These are phyloP conservation scores for Heteromurus nitidus DNA, from an alignment of 2,888 invertebrate genomes.

Conservation along the genomic window DNA sequence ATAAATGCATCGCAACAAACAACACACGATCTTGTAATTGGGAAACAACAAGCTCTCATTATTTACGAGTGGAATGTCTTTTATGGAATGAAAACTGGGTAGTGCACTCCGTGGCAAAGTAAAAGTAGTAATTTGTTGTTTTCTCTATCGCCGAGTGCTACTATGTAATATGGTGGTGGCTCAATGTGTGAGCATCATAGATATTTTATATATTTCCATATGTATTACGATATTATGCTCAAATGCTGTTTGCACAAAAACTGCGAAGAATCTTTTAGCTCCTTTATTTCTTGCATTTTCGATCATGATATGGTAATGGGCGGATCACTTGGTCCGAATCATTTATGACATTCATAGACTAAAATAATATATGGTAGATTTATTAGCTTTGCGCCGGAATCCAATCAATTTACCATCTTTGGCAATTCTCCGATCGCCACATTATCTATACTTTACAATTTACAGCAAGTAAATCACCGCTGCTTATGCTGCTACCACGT, in stretches of 20 bases:
- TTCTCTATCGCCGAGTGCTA: too few species aligned
- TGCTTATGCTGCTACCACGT: too few species aligned
- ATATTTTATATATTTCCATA: too few species aligned
- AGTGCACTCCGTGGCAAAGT: too few species aligned
- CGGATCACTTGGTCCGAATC: background rate
- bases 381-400: conserved; percentile 30
- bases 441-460: too few species aligned
- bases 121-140: too few species aligned
- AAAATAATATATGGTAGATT: conserved; percentile 7
- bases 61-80: conserved; percentile 37
- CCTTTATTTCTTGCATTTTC: background rate
- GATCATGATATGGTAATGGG: conserved; percentile 10
- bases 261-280: background rate
- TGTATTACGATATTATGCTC: too few species aligned
- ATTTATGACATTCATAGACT: conserved; percentile 13
- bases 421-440: conserved; percentile 7
- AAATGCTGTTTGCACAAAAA: too few species aligned
- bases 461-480: too few species aligned
- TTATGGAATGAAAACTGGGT: background rate
- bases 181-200: too few species aligned
- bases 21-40: conserved; percentile 28
- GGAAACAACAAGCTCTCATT: conserved; percentile 36
- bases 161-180: too few species aligned
- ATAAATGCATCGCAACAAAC: background rate
- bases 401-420: conserved; percentile 40